These are phyloP conservation scores for Morpho achilles DNA, from an alignment of 2,888 invertebrate species.

Conservation along the genomic window DNA sequence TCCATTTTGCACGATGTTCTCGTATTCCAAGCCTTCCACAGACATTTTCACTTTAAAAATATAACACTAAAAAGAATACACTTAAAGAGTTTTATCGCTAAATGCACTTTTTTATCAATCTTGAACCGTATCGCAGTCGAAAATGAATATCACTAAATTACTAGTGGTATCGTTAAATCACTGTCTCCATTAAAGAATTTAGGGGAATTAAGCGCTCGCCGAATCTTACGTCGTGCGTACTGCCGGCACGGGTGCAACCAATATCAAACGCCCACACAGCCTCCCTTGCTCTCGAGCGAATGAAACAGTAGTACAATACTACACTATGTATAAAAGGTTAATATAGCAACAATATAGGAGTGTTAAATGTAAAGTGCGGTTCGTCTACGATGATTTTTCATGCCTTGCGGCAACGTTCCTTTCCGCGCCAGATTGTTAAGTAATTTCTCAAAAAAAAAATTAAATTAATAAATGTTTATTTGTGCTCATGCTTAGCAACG, in stretches of 20 bases:
- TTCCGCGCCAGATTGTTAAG: slow-evolving; percentile 2
- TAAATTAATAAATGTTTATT: not conserved
- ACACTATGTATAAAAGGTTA: slow-evolving; percentile 50
- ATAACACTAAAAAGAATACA: slow-evolving; percentile 54
- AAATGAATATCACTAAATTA: slow-evolving; percentile 45
- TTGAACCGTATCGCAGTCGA: slow-evolving; percentile 23
- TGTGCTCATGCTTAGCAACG: too few species aligned
- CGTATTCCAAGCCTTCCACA: slow-evolving; percentile 82
- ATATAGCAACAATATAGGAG: slow-evolving; percentile 30
- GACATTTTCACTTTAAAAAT: slow-evolving; percentile 65
- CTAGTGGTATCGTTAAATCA: slow-evolving; percentile 50
- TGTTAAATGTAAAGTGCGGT: slow-evolving; percentile 47
- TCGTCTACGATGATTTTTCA: slow-evolving; percentile 36
- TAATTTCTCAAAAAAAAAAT: not conserved
- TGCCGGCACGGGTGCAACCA: slow-evolving; percentile 61
- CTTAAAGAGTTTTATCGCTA: slow-evolving; percentile 30
- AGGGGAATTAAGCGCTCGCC: slow-evolving; percentile 49
- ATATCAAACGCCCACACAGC: slow-evolving; percentile 68
- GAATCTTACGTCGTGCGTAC: slow-evolving; percentile 53
- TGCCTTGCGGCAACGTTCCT: slow-evolving; percentile 19
- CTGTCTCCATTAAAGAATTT: slow-evolving; percentile 54
- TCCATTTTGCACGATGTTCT: slow-evolving; percentile 81
- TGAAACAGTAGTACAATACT: slow-evolving; percentile 42
- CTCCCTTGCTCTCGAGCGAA: slow-evolving; percentile 64
- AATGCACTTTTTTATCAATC: slow-evolving; percentile 14